Conservation (phyloP, 2,113 vertebrate genomes). For the Heloderma charlesbogerti region DNA sequence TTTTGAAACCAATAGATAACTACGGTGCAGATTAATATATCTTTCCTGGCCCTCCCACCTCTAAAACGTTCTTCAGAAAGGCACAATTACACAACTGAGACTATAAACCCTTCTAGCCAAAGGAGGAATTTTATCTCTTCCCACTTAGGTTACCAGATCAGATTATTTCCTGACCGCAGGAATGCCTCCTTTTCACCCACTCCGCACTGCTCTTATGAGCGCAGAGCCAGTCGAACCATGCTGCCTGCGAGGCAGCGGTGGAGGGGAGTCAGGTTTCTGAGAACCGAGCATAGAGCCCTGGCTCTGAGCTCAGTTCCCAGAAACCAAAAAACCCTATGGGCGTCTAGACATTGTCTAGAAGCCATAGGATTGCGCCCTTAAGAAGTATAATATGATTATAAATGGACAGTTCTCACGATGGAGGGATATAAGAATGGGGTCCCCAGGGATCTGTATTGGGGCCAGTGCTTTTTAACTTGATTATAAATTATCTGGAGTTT, state of each 20-base stretch:
- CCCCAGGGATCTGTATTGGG: not conserved
- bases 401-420: not conserved
- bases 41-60: not conserved
- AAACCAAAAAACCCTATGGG: too few species aligned
- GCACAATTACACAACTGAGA: not conserved
- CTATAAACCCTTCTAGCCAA: not conserved
- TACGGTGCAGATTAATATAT: not conserved
- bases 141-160: not conserved
- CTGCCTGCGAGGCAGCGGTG: too few species aligned
- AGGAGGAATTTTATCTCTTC: constrained; percentile 19
- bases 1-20: not conserved
- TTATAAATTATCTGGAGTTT: not conserved
- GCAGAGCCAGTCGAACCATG: too few species aligned
- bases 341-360: too few species aligned
- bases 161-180: too few species aligned
- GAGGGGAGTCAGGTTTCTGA: too few species aligned
- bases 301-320: too few species aligned
- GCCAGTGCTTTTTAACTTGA: not conserved
- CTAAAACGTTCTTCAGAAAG: not conserved
- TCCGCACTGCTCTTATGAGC: too few species aligned
- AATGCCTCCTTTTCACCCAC: too few species aligned
- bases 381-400: not conserved
- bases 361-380: too few species aligned
- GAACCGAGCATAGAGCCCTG: too few species aligned
- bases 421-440: not conserved